Conservation (phyloP, 2,113 vertebrate genomes). For the Meleagris gallopavo region DNA sequence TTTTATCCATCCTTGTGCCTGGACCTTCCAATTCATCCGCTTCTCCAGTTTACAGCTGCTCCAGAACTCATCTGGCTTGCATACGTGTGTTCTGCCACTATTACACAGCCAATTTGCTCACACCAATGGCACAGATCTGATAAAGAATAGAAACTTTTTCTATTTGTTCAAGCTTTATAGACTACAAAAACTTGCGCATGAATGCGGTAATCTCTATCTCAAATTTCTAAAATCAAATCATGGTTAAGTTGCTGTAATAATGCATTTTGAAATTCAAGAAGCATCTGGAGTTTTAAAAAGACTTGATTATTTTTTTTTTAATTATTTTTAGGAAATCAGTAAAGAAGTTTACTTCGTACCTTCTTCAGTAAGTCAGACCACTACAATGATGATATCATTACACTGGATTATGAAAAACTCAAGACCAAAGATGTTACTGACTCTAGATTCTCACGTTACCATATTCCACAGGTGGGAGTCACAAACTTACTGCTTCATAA, state of each 20-base stretch:
- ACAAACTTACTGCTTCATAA: not conserved
- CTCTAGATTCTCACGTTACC: not conserved
- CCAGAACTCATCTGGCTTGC: rapidly evolving
- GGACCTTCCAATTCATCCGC: not conserved
- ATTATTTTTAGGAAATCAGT: not conserved
- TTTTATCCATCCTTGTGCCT: too few species aligned
- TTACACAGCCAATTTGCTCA: not conserved
- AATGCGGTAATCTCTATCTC: not conserved
- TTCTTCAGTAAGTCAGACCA: not conserved
- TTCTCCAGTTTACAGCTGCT: not conserved
- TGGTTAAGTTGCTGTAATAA: not conserved
- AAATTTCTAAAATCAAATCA: not conserved
- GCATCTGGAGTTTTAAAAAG: not conserved
- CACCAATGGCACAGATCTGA: not conserved
- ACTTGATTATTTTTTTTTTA: not conserved
- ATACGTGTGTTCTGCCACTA: rapidly evolving
- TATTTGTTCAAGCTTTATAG: not conserved
- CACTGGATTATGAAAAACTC: not conserved
- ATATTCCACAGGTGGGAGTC: not conserved
- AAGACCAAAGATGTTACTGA: not conserved
- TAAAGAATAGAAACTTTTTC: not conserved
- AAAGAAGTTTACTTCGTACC: not conserved
- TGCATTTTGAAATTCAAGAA: not conserved
- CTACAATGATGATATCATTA: not conserved
- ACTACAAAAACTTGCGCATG: not conserved